phyloP scores from a whole-genome alignment of 2,888 invertebrate species.

The Hydrotaea diabolus region DNA sequence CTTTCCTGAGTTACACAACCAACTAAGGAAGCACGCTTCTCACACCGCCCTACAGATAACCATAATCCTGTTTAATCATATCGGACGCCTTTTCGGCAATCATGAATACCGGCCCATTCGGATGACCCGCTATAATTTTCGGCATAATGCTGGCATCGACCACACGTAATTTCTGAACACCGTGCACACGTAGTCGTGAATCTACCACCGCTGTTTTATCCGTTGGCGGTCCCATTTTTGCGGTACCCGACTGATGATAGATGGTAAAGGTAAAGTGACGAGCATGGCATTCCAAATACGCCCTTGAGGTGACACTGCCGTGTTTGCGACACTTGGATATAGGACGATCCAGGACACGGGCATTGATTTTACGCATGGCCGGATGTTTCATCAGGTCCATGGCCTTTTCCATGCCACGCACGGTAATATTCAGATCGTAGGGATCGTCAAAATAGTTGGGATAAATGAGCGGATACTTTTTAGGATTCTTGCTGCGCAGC shows the following conservation, averaged over 20 bases:
- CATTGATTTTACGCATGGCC: constrained; percentile 82
- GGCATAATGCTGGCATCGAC: constrained; percentile 83
- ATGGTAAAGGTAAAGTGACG: constrained; percentile 84
- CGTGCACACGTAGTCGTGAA: constrained; percentile 82
- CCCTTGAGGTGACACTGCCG: constrained; percentile 81
- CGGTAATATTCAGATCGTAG: constrained; percentile 84
- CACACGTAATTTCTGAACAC: constrained; percentile 81
- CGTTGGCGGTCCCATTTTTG: constrained; percentile 84
- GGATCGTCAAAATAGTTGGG: constrained; percentile 86
- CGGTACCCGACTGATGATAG: constrained; percentile 85
- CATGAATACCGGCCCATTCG: constrained; percentile 82
- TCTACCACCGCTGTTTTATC: constrained; percentile 85
- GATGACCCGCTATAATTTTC: constrained; percentile 82
- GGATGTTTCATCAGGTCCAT: constrained; percentile 81
- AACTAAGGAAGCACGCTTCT: too few relatives aligned
- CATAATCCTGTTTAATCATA: constrained; percentile 82
- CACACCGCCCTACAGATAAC: constrained; percentile 20
- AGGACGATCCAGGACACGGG: constrained; percentile 81
- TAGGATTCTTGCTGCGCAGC: constrained; percentile 84
- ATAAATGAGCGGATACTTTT: constrained; percentile 85
- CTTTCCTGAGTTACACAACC: too few relatives aligned
- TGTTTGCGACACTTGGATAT: constrained; percentile 83
- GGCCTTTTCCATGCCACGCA: constrained; percentile 83
- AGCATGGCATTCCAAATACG: constrained; percentile 85
- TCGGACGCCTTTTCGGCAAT: constrained; percentile 83